phyloP scores from a whole-genome alignment of 1,140 invertebrate genomes.

The Pogonognathellus flavescens region DNA sequence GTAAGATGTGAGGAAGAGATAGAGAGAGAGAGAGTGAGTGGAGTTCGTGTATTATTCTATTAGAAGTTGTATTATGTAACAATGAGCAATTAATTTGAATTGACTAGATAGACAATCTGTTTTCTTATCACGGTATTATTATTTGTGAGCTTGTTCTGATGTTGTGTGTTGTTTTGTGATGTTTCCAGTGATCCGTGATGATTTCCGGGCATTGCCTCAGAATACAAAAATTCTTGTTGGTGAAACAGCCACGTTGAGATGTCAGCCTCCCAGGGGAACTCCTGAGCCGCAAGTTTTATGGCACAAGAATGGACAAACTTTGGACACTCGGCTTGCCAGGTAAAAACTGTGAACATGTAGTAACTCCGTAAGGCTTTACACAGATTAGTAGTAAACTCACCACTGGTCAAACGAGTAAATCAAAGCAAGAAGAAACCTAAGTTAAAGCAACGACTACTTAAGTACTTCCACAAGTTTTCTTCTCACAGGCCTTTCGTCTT shows the following conservation, averaged over 20 bases:
- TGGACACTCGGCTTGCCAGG: conserved; percentile 72
- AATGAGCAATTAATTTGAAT: conserved; percentile 44
- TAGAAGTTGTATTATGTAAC: conserved; percentile 18
- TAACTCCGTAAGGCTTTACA: not conserved
- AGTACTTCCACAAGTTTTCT: conserved; percentile 2
- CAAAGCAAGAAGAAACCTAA: conserved; percentile 1
- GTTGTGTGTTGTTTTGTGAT: conserved; percentile 46
- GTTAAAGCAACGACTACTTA: conserved; percentile 6
- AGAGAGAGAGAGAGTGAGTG: too few relatives aligned
- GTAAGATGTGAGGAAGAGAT: conserved; percentile 8
- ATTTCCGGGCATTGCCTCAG: conserved; percentile 90
- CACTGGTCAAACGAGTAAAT: conserved; percentile 16
- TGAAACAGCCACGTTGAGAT: conserved; percentile 88
- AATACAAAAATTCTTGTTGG: conserved; percentile 91
- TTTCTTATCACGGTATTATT: not conserved
- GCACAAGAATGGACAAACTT: conserved; percentile 85
- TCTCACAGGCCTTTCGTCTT: not conserved
- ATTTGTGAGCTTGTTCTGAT: conserved; percentile 10
- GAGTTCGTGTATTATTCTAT: conserved; percentile 43
- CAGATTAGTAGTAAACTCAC: conserved; percentile 65
- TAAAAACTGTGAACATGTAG: conserved; percentile 60
- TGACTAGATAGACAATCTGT: not conserved
- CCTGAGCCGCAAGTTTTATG: conserved; percentile 91
- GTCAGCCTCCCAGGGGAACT: conserved; percentile 89
- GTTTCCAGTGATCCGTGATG: conserved; percentile 90